Conservation (phyloP, 2,888 invertebrate species). For the Hartigia nigra region DNA sequence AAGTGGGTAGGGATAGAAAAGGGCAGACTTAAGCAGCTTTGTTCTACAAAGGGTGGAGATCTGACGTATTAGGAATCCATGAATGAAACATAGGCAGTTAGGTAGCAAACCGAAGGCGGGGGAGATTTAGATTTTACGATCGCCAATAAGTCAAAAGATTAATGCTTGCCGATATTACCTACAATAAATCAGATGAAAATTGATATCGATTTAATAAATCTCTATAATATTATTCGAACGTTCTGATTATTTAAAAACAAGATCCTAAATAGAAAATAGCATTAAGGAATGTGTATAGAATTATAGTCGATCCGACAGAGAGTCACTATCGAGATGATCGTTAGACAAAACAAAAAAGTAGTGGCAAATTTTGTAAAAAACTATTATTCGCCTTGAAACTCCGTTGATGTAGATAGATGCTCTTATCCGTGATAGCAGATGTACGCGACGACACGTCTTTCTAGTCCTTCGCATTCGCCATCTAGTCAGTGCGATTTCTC, state of each 20-base stretch:
- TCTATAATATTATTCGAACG: background rate
- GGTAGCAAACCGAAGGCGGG: too few relatives aligned
- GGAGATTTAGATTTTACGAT: conserved; percentile 47
- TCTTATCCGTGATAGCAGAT: too few relatives aligned
- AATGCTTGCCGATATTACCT: conserved; percentile 50
- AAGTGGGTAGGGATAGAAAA: background rate
- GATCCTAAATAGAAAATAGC: background rate
- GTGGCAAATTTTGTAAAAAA: background rate
- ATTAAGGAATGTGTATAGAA: background rate
- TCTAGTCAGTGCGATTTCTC: too few relatives aligned
- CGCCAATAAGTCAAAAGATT: conserved; percentile 45
- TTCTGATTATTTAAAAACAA: background rate
- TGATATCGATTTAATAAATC: conserved; percentile 30
- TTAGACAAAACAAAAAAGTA: background rate
- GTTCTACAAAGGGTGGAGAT: conserved; percentile 19
- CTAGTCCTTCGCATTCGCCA: too few relatives aligned
- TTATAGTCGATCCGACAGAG: too few relatives aligned
- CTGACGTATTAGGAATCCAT: conserved; percentile 33
- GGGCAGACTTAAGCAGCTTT: conserved; percentile 14
- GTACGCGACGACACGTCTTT: too few relatives aligned
- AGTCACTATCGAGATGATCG: background rate
- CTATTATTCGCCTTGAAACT: too few relatives aligned
- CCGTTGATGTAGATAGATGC: too few relatives aligned
- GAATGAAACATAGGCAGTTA: conserved; percentile 35
- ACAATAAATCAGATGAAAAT: conserved; percentile 46